Evolutionary conservation across 2,113 vertebrate species (phyloP).

Genomic region (Petromus typicus): DNA sequence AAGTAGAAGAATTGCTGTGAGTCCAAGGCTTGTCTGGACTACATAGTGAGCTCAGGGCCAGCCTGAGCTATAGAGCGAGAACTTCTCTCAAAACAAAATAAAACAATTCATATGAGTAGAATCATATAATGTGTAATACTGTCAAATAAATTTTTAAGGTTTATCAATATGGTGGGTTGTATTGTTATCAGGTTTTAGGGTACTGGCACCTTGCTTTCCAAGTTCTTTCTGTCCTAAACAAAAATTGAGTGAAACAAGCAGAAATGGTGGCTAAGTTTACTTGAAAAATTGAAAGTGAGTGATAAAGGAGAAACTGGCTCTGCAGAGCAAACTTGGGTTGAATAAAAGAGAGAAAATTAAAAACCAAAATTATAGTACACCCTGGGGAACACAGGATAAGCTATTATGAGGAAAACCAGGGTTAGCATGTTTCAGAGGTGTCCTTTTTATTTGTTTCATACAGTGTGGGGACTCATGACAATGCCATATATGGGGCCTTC

Average conservation of each 20-base stretch:
- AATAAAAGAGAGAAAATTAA: neutral
- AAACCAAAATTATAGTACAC: neutral
- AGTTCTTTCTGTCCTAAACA: neutral
- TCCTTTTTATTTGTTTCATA: neutral
- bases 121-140: neutral
- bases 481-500: neutral
- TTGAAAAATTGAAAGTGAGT: neutral
- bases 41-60: too few relatives aligned
- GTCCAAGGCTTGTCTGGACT: too few relatives aligned
- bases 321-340: neutral
- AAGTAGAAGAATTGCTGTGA: too few relatives aligned
- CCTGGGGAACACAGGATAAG: neutral
- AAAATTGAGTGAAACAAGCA: neutral
- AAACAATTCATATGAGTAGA: conserved; percentile 1
- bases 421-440: neutral
- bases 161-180: neutral
- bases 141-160: neutral
- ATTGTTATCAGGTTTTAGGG: neutral
- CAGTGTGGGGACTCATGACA: neutral
- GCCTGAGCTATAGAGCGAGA: too few relatives aligned
- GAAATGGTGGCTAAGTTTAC: neutral
- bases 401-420: neutral
- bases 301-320: neutral
- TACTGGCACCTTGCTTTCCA: neutral
- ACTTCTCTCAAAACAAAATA: too few relatives aligned